Conservation (phyloP, 2,888 invertebrate genomes). For the Caenorhabditis japonica region DNA sequence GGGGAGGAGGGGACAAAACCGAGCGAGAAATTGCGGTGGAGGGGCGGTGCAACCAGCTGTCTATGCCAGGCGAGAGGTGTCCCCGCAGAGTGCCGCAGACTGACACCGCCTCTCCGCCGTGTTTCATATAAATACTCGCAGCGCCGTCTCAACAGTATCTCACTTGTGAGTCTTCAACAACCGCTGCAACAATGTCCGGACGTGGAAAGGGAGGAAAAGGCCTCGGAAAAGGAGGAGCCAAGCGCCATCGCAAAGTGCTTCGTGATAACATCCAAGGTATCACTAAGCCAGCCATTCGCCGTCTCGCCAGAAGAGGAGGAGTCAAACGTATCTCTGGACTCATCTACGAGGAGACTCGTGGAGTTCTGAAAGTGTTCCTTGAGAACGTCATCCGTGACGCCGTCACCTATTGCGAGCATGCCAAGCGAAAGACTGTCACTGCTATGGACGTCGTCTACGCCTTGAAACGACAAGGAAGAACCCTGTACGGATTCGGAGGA, state of each 20-base stretch:
- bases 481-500: conserved; percentile 75
- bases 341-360: conserved; percentile 77
- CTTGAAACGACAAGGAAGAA: conserved; percentile 73
- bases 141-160: neutral
- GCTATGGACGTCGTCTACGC: conserved; percentile 89
- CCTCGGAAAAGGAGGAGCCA: conserved; percentile 86
- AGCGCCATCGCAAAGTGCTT: conserved; percentile 81
- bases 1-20: too few species aligned
- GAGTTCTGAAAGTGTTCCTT: conserved; percentile 83
- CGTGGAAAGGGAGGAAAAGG: conserved; percentile 87
- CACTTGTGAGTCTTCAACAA: conserved; percentile 9
- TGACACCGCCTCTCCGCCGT: neutral
- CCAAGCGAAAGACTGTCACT: conserved; percentile 89
- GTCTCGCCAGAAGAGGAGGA: conserved; percentile 79
- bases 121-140: neutral
- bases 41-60: neutral
- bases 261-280: conserved; percentile 72
- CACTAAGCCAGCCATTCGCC: conserved; percentile 77
- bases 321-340: conserved; percentile 77
- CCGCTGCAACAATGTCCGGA: conserved; percentile 82
- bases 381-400: conserved; percentile 88
- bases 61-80: neutral
- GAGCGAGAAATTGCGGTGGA: neutral
- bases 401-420: conserved; percentile 90
- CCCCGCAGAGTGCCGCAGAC: conserved; percentile 1